phyloP scores from a whole-genome alignment of 1,140 invertebrate genomes.

The Acyrthosiphon pisum region DNA sequence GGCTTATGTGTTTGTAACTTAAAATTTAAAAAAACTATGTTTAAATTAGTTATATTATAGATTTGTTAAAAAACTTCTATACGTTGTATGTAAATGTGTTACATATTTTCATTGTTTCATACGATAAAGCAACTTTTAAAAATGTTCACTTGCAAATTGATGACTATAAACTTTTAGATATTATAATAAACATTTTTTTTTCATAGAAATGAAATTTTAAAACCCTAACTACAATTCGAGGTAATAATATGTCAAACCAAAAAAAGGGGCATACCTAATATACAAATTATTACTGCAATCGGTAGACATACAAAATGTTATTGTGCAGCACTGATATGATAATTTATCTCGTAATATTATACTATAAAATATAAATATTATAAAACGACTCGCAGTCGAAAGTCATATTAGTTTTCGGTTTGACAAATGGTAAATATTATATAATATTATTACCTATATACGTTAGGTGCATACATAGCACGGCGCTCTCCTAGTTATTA shows the following conservation, averaged over 20 bases:
- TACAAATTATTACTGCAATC: too few relatives aligned
- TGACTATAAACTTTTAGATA: too few relatives aligned
- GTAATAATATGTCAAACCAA: not conserved
- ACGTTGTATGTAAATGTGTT: too few relatives aligned
- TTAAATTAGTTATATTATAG: too few relatives aligned
- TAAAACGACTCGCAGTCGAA: not conserved
- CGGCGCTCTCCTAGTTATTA: not conserved
- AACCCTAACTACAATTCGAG: not conserved
- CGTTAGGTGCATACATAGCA: not conserved
- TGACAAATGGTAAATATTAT: not conserved
- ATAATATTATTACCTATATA: not conserved
- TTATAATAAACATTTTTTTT: too few relatives aligned
- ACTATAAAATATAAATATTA: not conserved
- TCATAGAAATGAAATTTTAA: not conserved
- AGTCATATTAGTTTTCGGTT: not conserved
- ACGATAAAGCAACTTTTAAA: too few relatives aligned
- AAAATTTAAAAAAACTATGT: too few relatives aligned
- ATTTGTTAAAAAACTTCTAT: too few relatives aligned
- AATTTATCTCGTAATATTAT: not conserved
- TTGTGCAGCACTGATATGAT: not conserved
- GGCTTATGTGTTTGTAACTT: too few relatives aligned
- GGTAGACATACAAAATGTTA: too few relatives aligned
- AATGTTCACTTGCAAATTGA: too few relatives aligned
- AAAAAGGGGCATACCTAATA: not conserved
- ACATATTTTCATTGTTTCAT: too few relatives aligned